phyloP scores from a whole-genome alignment of 2,113 vertebrate species.

The Asarcornis scutulata region DNA sequence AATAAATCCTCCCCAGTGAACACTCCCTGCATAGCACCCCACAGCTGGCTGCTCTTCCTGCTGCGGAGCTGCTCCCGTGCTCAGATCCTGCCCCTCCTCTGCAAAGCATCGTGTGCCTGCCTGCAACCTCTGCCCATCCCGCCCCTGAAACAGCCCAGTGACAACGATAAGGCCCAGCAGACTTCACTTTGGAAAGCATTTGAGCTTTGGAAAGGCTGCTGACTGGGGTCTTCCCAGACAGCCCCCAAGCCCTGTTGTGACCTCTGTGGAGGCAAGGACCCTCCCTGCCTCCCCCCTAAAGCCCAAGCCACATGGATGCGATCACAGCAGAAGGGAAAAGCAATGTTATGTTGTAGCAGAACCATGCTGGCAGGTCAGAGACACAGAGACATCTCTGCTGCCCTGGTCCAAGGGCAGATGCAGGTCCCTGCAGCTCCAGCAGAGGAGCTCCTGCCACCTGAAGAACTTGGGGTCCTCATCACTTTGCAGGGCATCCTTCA shows the following conservation, averaged over 20 bases:
- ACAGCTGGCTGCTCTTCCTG: rapidly evolving
- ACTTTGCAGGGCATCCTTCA: neutral
- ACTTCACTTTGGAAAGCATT: neutral
- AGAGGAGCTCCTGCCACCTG: neutral
- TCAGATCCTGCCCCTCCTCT: neutral
- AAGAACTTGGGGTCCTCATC: rapidly evolving
- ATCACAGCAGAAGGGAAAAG: neutral
- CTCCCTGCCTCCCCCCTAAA: neutral
- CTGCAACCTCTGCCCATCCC: neutral
- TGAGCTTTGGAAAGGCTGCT: neutral
- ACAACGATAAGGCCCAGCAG: neutral
- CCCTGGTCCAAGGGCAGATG: neutral
- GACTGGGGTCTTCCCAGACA: rapidly evolving
- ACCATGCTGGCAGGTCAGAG: neutral
- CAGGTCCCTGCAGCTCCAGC: rapidly evolving
- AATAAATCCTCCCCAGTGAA: neutral
- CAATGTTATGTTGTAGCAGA: neutral
- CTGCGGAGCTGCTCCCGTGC: neutral
- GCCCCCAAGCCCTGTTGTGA: neutral
- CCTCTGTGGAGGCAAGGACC: rapidly evolving
- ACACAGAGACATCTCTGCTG: neutral
- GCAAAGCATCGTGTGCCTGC: neutral
- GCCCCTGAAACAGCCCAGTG: neutral
- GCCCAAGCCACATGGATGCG: neutral
- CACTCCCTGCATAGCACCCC: neutral